Evolutionary conservation across 2,113 vertebrate genomes (phyloP), one percentile per base, ranked within the genome.

Genomic region (Scomber colias): DNA sequence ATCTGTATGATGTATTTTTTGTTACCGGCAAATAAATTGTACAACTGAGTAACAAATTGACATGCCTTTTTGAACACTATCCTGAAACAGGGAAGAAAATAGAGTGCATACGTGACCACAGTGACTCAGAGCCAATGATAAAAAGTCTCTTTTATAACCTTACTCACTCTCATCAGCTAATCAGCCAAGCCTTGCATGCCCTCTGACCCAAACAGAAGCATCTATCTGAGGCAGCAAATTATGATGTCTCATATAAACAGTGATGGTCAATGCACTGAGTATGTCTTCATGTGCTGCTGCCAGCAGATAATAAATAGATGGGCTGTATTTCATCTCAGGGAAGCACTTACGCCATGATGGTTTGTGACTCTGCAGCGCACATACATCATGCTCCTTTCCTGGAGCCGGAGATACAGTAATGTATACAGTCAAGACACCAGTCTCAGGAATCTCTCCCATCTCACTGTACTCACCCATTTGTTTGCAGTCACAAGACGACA

Each of bases 401-500:
- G 78, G 60, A 84, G 67, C 74, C 46, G 48, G 76, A 88, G 75
- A 73, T 79, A 64, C 62, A 21, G 63, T 78, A 57, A 55, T 75
- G 71, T 77, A 77, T 79, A 81, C 79, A 75, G 83, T 44, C 68
- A 80, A 69, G 80, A 87, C 79, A 69, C 12, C 27, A 4, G 53
- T 59, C 60, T 51, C 0, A 77, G 62, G 72, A 83, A 89, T 87
- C 87, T 78, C 79, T 12, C 75, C 79, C 76, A 57, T 77, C 70
- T 77, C 80, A 82, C 79, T 63, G 68, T 69, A 59, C 81, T 56
- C 60, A 3, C n/a, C 17, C 67, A 84, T 90, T 90, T 86, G 87
- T 91, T 90, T 91, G 84, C 85, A 83, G 87, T 92, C 87, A 87
- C 81, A 87, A 77, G 86, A 87, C 77, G 84, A 85, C 87, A 79